Evolutionary conservation across 2,797 vertebrate species (phyloP), one percentile per base, ranked within the genome.

Genomic region (Periparus ater): DNA sequence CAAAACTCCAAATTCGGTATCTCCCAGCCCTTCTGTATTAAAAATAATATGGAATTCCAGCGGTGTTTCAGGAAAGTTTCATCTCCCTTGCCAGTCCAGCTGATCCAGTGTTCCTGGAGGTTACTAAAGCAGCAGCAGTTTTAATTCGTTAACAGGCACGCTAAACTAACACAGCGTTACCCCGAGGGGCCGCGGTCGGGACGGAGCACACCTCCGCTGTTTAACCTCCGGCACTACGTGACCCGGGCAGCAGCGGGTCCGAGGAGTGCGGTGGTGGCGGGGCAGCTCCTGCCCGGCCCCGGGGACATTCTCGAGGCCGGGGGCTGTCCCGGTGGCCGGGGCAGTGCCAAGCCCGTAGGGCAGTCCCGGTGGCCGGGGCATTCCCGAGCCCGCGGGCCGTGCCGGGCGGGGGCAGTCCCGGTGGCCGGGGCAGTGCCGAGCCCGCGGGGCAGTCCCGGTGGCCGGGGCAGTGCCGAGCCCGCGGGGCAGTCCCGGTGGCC

Each of bases 201-300:
- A 18, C 5, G n/a, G 44, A 23, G 8, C 22, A 6, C 38, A n/a
- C 1, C 21, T 38, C 25, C 5, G n/a, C 23, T 23, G 8, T 5
- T 38, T 2, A 6, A 47, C 19, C 44, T 7, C 13, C 50, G 3
- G 54, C 54, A 0, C 29, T 2, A 2, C 11, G 27, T 13, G 27
- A 25, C 27, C 30, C 20, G 32, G 44, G 63, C 13, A 32, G 76
- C 29, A 0, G 38, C 17, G 26, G 13, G 55, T 29, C 2, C 3
- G 55, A 10, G 1, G 8, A 11, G 5, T 0, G 47, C 4, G 38
- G n/a, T 0, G 34, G 17, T 1, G 75, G 13, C 2, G 5, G n/a
- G 15, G 61, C 62, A 15, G 53, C 72, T 63, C 27, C 34, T 23
- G 61, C 76, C 32, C 36, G 5, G 50, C 10, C 6, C 36, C 20